Evolutionary conservation across 2,888 invertebrate genomes (phyloP).

Genomic region (Zootermopsis nevadensis): DNA sequence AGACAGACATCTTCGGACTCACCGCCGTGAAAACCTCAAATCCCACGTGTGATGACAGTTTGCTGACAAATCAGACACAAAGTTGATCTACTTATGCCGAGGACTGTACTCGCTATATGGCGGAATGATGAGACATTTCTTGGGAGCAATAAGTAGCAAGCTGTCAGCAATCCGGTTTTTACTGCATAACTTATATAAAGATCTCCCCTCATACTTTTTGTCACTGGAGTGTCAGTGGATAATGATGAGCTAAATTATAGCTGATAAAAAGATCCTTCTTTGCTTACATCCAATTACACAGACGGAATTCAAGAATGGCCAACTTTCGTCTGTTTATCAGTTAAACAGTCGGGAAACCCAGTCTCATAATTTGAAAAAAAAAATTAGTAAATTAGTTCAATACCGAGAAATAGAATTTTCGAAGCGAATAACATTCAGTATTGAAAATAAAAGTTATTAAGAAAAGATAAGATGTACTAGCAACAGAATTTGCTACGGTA

Average conservation of each 20-base stretch:
- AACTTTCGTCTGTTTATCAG: neutral
- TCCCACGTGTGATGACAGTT: no score
- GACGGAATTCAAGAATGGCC: neutral
- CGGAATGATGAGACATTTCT: slow-evolving; percentile 33
- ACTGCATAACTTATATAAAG: slow-evolving; percentile 38
- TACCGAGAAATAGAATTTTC: no score
- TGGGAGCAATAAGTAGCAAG: slow-evolving; percentile 24
- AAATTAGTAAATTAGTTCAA: no score
- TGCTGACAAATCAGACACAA: no score
- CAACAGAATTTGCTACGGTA: no score
- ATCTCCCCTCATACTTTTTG: slow-evolving; percentile 23
- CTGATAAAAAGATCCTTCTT: slow-evolving; percentile 7
- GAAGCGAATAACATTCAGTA: no score
- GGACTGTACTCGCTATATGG: slow-evolving; percentile 23
- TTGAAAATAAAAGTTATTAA: no score
- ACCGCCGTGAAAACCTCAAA: no score
- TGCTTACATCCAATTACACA: slow-evolving; percentile 8
- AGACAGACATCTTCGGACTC: no score
- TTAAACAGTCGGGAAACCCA: no score
- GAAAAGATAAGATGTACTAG: no score
- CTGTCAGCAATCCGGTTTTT: slow-evolving; percentile 36
- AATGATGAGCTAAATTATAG: slow-evolving; percentile 34
- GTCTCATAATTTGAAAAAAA: no score
- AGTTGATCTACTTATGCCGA: neutral
- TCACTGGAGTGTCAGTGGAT: neutral